These are phyloP conservation scores for Seriola rivoliana DNA, from an alignment of 2,113 vertebrate genomes.

Conservation along the genomic window DNA sequence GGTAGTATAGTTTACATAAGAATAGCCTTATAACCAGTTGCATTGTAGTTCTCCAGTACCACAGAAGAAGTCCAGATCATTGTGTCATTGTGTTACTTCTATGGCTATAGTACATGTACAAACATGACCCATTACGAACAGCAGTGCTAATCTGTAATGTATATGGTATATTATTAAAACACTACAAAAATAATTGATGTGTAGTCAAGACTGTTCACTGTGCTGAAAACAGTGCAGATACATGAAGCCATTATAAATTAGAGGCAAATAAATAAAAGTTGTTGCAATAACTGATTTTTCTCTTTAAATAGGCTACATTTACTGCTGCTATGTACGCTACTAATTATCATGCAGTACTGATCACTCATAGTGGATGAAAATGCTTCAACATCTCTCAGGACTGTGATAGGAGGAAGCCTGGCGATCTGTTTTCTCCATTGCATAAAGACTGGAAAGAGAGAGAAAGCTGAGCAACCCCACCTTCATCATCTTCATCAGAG, in stretches of 20 bases:
- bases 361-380: background rate
- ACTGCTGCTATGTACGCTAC: background rate
- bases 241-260: background rate
- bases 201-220: background rate
- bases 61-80: background rate
- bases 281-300: background rate
- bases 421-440: constrained; percentile 38
- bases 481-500: constrained; percentile 65
- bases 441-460: constrained; percentile 31
- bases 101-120: background rate
- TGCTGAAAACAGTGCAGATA: background rate
- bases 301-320: background rate
- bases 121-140: background rate
- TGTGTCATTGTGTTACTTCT: background rate
- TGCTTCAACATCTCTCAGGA: background rate
- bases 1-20: background rate
- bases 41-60: background rate
- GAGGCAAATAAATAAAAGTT: background rate
- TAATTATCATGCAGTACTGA: background rate
- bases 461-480: constrained; percentile 19
- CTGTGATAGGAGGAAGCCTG: constrained; percentile 9
- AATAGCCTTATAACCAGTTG: background rate
- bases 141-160: background rate
- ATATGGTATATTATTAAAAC: background rate
- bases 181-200: too few species aligned